Evolutionary conservation across 2,797 vertebrate species (phyloP).

Genomic region (Amphiprion clarkii): DNA sequence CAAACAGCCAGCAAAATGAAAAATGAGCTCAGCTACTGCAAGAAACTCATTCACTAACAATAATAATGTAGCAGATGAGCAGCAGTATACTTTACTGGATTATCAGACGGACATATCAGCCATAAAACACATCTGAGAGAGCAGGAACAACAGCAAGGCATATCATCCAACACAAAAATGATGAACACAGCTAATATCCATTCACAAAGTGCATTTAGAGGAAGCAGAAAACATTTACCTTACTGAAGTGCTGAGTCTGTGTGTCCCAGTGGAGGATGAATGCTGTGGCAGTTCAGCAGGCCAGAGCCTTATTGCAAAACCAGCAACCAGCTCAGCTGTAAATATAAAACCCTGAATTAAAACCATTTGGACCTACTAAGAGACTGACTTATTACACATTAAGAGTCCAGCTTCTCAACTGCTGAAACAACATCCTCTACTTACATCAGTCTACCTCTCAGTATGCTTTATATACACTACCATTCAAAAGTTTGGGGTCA

Average conservation of each 20-base stretch:
- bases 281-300: background rate
- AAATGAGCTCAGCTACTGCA: background rate
- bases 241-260: background rate
- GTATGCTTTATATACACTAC: too few species aligned
- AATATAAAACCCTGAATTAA: background rate
- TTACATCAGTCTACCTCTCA: too few species aligned
- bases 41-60: background rate
- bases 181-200: conserved; percentile 14
- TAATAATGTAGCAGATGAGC: background rate
- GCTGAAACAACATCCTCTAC: too few species aligned
- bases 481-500: too few species aligned
- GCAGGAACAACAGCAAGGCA: conserved; percentile 1
- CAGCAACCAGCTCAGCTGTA: background rate
- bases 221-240: conserved; percentile 26
- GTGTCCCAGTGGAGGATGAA: background rate
- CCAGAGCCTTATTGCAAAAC: background rate
- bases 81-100: conserved; percentile 4
- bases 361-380: background rate
- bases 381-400: too few species aligned
- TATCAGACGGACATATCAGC: conserved; percentile 18
- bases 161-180: background rate
- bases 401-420: too few species aligned
- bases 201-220: conserved; percentile 1
- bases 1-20: background rate
- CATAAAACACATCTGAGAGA: conserved; percentile 30